A percentile compares a stretch with the other conserved stretches of the same genome.
Conservation (phyloP, 2,888 invertebrate genomes). For the Synergus japonicus region DNA sequence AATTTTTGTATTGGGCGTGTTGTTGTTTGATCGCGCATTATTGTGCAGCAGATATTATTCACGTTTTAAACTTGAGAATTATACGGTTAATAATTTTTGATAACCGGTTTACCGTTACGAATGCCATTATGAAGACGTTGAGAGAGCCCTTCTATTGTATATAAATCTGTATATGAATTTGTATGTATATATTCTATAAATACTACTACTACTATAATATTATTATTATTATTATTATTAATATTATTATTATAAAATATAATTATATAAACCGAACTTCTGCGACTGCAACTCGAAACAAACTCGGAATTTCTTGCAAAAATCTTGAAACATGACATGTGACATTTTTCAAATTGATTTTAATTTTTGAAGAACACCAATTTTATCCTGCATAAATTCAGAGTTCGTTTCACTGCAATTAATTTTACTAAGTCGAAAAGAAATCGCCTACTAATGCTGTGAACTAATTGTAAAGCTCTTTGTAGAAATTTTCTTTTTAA, state of each 20-base stretch:
- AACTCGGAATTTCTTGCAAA: conserved; percentile 4
- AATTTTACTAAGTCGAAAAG: neutral
- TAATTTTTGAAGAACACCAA: neutral
- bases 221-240: too few species aligned
- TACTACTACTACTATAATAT: conserved; percentile 41
- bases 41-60: conserved; percentile 54
- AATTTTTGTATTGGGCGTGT: conserved; percentile 61
- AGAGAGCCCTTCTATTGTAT: conserved; percentile 43
- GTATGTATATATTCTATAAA: conserved; percentile 55
- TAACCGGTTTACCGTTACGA: conserved; percentile 2
- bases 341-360: neutral
- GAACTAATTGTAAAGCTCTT: neutral
- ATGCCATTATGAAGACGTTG: neutral
- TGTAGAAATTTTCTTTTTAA: conserved; percentile 16
- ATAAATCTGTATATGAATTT: conserved; percentile 51
- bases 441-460: conserved; percentile 12
- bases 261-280: conserved; percentile 27
- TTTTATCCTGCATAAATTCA: neutral
- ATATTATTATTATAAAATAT: conserved; percentile 45
- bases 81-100: conserved; percentile 47
- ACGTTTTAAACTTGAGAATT: conserved; percentile 15
- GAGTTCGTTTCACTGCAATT: neutral
- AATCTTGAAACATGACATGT: neutral
- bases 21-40: conserved; percentile 57
- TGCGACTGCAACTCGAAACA: neutral